These are phyloP conservation scores for Anoura caudifer DNA, from an alignment of 2,113 vertebrate species.

Conservation along the genomic window DNA sequence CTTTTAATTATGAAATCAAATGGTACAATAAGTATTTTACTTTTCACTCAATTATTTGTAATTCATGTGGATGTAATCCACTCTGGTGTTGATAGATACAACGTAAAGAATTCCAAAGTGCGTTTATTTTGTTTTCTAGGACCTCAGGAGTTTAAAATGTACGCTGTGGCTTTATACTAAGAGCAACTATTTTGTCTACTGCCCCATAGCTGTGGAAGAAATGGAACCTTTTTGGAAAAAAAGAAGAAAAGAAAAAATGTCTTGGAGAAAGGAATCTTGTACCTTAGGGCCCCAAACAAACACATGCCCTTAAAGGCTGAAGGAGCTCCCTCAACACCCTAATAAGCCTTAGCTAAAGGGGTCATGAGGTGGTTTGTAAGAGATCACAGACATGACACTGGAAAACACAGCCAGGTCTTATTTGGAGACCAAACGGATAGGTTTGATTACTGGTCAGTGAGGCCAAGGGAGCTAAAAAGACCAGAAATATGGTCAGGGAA, in stretches of 20 bases:
- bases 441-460: neutral
- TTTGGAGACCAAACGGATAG: neutral
- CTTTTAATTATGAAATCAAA: neutral
- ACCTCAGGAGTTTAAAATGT: neutral
- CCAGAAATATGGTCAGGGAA: neutral
- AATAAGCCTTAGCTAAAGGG: neutral
- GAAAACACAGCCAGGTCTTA: neutral
- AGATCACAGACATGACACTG: neutral
- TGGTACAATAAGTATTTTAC: neutral
- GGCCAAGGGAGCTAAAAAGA: neutral
- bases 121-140: neutral
- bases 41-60: neutral
- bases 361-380: neutral
- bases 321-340: neutral
- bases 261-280: neutral
- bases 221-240: neutral
- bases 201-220: neutral
- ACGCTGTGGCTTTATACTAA: neutral
- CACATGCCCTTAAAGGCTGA: neutral
- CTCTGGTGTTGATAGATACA: neutral
- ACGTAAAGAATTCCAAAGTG: neutral
- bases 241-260: neutral
- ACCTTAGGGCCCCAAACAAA: neutral
- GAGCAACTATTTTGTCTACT: neutral
- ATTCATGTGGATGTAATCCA: neutral